Evolutionary conservation across 2,797 vertebrate genomes (phyloP), one percentile per base, ranked within the genome.

Genomic region (Sebastolobus alascanus): DNA sequence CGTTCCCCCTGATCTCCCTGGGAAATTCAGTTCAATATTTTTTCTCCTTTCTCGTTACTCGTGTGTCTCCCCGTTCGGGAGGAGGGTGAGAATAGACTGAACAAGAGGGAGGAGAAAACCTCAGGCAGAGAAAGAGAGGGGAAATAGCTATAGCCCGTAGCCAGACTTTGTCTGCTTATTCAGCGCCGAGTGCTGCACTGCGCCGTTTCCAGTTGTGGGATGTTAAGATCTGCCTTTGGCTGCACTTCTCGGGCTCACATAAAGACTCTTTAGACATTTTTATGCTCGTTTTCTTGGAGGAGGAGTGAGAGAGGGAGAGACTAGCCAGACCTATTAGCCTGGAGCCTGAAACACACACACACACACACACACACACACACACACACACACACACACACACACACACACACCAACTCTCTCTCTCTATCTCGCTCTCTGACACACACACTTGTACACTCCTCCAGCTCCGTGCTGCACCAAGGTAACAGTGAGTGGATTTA

Each of bases 81-180:
- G 90, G 91, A 84, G 90, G 89, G 89, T 60, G 80, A 89, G 85
- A 88, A 86, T 50, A 59, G 52, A 79, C 56, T 61, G 84, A 90
- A 90, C 78, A 72, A 84, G 87, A 90, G 87, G 88, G 90, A 91
- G 89, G 92, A 91, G 93, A 90, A 81, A 84, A 82, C 18, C 65
- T n/a, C 67, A 61, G 80, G 73, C 83, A 79, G 86, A 25, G 80
- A 87, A 80, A 87, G 82, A 78, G 77, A 86, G 90, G 38, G 81
- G 90, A 88, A 92, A 91, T 73, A 84, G 90, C 87, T 80, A 73
- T 83, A 94, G 92, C 90, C 37, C 29, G 75, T 79, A 89, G 94
- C 90, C 91, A 95, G 92, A 92, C 84, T 92, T 89, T 90, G 85
- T 79, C 75, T 87, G 90, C 88, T 93, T 91, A 82, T 93, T 89